These are phyloP conservation scores for Drosophila micromelanica DNA, from an alignment of 1,140 invertebrate species.

Conservation along the genomic window DNA sequence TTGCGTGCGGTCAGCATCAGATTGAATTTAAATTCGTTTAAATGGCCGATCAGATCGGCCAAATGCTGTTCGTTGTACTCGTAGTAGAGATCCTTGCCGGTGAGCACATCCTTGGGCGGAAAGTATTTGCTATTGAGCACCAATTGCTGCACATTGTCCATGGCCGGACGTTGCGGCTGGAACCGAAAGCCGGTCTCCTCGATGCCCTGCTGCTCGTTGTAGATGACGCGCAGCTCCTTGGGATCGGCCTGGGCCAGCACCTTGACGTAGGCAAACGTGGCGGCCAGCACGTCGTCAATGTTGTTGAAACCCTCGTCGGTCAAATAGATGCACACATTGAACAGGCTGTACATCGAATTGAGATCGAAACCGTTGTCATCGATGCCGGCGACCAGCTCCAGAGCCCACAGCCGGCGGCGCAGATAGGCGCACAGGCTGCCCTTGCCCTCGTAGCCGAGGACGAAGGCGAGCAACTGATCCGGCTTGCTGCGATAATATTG, in stretches of 20 bases:
- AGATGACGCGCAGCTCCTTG: slow-evolving; percentile 86
- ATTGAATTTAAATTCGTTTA: slow-evolving; percentile 90
- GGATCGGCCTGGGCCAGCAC: slow-evolving; percentile 86
- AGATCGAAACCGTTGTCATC: slow-evolving; percentile 90
- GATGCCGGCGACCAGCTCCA: slow-evolving; percentile 91
- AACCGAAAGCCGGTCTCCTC: slow-evolving; percentile 90
- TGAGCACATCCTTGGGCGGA: slow-evolving; percentile 91
- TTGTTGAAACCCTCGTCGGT: slow-evolving; percentile 92
- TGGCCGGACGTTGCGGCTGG: slow-evolving; percentile 88
- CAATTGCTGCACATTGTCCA: slow-evolving; percentile 92
- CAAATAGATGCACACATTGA: slow-evolving; percentile 90
- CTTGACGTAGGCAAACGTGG: slow-evolving; percentile 90
- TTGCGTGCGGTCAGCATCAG: slow-evolving; percentile 89
- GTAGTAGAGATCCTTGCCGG: slow-evolving; percentile 89
- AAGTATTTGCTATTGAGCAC: slow-evolving; percentile 92
- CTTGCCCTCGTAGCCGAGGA: slow-evolving; percentile 95
- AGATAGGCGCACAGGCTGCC: slow-evolving; percentile 94
- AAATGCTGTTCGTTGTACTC: slow-evolving; percentile 91
- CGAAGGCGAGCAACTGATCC: slow-evolving; percentile 91
- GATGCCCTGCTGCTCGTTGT: slow-evolving; percentile 86
- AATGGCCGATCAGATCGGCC: slow-evolving; percentile 87
- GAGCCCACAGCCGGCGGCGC: slow-evolving; percentile 92
- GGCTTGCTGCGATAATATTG: slow-evolving; percentile 90
- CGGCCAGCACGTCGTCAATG: slow-evolving; percentile 88
- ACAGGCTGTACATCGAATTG: slow-evolving; percentile 90